Percentiles rank a stretch among this genome's conserved stretches.
Conservation (phyloP, 1,140 invertebrate genomes). For the Drosophila varians region DNA sequence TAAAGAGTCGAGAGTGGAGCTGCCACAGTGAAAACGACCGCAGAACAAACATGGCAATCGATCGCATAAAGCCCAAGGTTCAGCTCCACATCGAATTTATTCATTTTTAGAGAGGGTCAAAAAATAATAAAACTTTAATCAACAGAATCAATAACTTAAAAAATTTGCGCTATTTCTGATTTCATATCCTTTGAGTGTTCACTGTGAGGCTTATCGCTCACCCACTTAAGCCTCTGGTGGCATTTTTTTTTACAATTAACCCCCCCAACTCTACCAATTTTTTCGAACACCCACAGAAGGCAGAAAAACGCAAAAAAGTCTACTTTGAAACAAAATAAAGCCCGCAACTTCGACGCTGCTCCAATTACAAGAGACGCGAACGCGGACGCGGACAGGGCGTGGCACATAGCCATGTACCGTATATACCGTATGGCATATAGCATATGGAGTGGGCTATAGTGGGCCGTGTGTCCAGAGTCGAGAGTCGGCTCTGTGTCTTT, state of each 20-base stretch:
- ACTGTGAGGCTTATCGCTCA: constrained; percentile 1
- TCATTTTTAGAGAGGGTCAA: neutral
- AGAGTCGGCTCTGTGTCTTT: constrained; percentile 67
- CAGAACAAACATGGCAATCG: constrained; percentile 30
- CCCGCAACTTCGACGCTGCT: constrained; percentile 51
- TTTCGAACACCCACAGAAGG: constrained; percentile 67
- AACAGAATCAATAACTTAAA: too few species aligned
- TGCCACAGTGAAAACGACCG: constrained; percentile 36
- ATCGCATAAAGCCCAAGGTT: constrained; percentile 8
- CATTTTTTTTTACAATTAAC: neutral
- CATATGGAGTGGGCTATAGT: constrained; percentile 17
- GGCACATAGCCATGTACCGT: constrained; percentile 35
- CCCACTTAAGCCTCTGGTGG: constrained; percentile 22
- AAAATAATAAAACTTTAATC: neutral
- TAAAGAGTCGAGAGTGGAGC: constrained; percentile 8
- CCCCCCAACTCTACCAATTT: constrained; percentile 42
- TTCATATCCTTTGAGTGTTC: neutral
- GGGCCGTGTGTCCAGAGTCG: constrained; percentile 32
- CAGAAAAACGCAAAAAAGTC: constrained; percentile 7
- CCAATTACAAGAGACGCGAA: constrained; percentile 59
- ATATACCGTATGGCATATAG: neutral
- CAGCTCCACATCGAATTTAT: neutral
- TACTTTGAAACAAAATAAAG: constrained; percentile 38
- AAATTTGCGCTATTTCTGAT: too few species aligned
- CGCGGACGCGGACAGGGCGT: constrained; percentile 51